A percentile compares a stretch with the other conserved stretches of the same genome.
Conservation (phyloP, 2,888 invertebrate genomes). For the Sarcophaga variegata region DNA sequence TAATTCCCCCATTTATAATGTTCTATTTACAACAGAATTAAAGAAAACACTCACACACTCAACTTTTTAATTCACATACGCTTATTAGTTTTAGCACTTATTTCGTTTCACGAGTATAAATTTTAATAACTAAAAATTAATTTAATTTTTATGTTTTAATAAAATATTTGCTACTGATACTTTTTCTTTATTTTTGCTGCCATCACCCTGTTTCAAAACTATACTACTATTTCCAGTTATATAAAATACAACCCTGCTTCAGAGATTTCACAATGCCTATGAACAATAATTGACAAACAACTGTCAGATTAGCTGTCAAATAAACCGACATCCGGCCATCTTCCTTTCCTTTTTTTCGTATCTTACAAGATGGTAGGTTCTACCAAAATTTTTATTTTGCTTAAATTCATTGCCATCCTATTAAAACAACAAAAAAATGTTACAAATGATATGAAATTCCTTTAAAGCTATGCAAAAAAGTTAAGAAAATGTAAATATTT, state of each 20-base stretch:
- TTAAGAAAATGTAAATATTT: slow-evolving; percentile 60
- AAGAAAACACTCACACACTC: too few relatives aligned
- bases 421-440: slow-evolving; percentile 58
- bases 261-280: slow-evolving; percentile 22
- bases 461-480: neutral
- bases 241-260: slow-evolving; percentile 27
- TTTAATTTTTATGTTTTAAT: neutral
- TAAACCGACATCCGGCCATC: slow-evolving; percentile 74
- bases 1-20: too few relatives aligned
- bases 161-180: too few relatives aligned
- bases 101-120: too few relatives aligned
- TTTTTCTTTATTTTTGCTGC: neutral
- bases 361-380: slow-evolving; percentile 82
- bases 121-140: too few relatives aligned
- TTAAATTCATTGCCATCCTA: slow-evolving; percentile 76
- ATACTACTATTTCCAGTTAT: neutral
- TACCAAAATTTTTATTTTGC: slow-evolving; percentile 69
- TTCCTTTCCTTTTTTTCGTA: slow-evolving; percentile 80
- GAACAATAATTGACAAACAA: slow-evolving; percentile 66
- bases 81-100: too few relatives aligned
- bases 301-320: slow-evolving; percentile 72
- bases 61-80: too few relatives aligned
- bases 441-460: slow-evolving; percentile 53
- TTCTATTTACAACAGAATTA: too few relatives aligned
- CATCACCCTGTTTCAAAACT: neutral